phyloP scores from a whole-genome alignment of 2,888 invertebrate species.

The Girardia tigrina region DNA sequence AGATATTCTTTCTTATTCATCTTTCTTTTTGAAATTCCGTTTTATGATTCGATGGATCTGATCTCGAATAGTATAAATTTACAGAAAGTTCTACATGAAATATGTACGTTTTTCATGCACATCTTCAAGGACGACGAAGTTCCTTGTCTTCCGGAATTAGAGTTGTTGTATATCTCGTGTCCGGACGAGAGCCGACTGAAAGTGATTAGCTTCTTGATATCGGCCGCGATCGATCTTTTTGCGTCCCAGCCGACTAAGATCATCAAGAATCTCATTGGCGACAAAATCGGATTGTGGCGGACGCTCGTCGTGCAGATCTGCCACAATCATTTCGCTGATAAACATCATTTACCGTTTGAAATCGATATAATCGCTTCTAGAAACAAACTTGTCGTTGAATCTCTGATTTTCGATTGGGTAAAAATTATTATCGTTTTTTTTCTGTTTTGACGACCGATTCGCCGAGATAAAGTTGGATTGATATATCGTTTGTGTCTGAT shows the following conservation, averaged over 20 bases:
- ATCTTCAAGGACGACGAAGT: neutral
- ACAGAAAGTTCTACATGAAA: neutral
- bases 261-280: neutral
- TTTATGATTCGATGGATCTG: neutral
- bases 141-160: neutral
- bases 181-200: neutral
- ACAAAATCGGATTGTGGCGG: neutral
- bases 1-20: too few species aligned
- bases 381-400: neutral
- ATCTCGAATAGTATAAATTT: neutral
- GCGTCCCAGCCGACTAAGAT: neutral
- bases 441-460: neutral
- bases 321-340: slow-evolving; percentile 8
- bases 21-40: too few species aligned
- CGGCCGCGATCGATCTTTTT: neutral
- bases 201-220: slow-evolving; percentile 1
- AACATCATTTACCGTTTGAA: neutral
- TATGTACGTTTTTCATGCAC: neutral
- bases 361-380: slow-evolving; percentile 1
- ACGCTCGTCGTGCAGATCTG: neutral
- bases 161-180: neutral
- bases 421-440: neutral
- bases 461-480: too few species aligned
- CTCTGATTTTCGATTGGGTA: neutral
- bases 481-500: too few species aligned